A percentile compares a stretch with the other conserved stretches of the same genome.
Conservation (phyloP, 2,113 vertebrate species). For the Falco punctatus region DNA sequence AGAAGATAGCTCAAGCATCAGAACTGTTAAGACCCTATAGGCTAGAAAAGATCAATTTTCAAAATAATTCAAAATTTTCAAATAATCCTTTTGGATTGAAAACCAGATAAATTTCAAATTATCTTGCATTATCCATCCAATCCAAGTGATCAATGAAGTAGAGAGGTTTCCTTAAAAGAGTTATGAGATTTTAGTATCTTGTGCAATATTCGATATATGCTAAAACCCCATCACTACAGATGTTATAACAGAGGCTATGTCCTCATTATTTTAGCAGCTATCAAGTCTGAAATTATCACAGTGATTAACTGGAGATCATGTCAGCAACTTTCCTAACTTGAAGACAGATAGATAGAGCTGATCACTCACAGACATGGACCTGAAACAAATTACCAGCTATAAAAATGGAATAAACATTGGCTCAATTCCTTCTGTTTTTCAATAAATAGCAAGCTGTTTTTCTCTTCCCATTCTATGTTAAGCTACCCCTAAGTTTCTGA, state of each 20-base stretch:
- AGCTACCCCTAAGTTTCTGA: not conserved
- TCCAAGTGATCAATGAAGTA: not conserved
- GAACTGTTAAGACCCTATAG: not conserved
- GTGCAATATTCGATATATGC: not conserved
- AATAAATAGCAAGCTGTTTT: not conserved
- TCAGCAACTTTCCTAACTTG: not conserved
- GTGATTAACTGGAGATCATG: slow-evolving; percentile 9
- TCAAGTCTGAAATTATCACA: not conserved
- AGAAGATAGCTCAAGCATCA: not conserved
- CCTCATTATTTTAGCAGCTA: slow-evolving; percentile 25
- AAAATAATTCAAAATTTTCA: not conserved
- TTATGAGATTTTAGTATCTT: not conserved
- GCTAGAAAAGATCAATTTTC: not conserved
- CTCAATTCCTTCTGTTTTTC: not conserved
- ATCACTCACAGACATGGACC: not conserved
- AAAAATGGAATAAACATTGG: not conserved
- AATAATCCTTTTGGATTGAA: not conserved
- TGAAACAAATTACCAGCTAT: not conserved
- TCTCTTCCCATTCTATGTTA: not conserved
- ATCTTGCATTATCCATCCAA: not conserved
- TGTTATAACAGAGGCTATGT: not conserved
- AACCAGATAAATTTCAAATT: not conserved
- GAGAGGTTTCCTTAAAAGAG: not conserved
- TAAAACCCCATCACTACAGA: not conserved
- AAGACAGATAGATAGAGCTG: not conserved